These are phyloP conservation scores for Malthinus seriepunctatus DNA, from an alignment of 2,888 invertebrate genomes.

Conservation along the genomic window DNA sequence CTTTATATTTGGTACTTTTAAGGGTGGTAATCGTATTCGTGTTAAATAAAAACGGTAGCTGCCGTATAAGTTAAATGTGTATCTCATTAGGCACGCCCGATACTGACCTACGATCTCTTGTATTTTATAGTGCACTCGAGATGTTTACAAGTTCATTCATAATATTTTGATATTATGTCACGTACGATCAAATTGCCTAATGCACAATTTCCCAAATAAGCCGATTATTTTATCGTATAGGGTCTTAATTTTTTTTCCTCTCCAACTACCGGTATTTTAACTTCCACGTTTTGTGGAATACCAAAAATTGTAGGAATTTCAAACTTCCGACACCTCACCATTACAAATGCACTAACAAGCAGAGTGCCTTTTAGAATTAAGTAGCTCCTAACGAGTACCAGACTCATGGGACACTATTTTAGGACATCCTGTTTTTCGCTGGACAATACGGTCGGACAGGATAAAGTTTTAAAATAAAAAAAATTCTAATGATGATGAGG, in stretches of 20 bases:
- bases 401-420: conserved; percentile 23
- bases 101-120: conserved; percentile 29
- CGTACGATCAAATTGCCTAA: too few relatives aligned
- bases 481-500: neutral
- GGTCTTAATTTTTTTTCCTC: neutral
- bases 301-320: conserved; percentile 23
- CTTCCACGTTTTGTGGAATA: conserved; percentile 24
- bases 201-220: too few relatives aligned
- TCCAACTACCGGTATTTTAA: conserved; percentile 5
- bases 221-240: too few relatives aligned
- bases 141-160: neutral
- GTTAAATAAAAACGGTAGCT: conserved; percentile 17
- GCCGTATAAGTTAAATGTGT: conserved; percentile 31
- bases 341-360: conserved; percentile 33
- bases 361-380: conserved; percentile 12
- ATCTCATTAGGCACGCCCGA: conserved; percentile 33
- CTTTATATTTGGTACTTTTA: neutral
- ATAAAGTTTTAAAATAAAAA: conserved; percentile 7
- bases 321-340: conserved; percentile 33
- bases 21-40: conserved; percentile 10
- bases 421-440: conserved; percentile 22
- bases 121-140: conserved; percentile 6
- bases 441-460: conserved; percentile 23
- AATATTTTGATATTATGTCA: conserved; percentile 3
- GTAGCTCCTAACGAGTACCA: conserved; percentile 22